phyloP scores from a whole-genome alignment of 1,140 invertebrate species.

The Drosophila tristis region DNA sequence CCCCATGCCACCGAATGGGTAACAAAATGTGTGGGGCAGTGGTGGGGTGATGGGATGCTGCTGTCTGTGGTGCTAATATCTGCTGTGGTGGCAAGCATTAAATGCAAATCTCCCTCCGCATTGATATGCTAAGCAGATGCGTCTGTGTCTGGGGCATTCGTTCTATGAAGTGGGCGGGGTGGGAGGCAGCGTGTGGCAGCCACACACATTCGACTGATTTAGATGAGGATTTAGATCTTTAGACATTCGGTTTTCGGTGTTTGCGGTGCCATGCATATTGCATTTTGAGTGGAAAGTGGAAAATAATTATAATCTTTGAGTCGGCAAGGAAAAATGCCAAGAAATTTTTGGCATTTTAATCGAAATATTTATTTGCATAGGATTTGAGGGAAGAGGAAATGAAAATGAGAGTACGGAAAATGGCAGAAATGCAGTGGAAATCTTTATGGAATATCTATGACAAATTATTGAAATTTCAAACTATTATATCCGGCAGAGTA shows the following conservation, averaged over 20 bases:
- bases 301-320: slow-evolving; percentile 28
- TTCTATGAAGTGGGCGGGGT: neutral
- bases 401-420: too few species aligned
- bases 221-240: slow-evolving; percentile 32
- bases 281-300: slow-evolving; percentile 41
- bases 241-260: neutral
- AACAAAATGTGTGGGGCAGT: neutral
- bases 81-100: slow-evolving; percentile 60
- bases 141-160: slow-evolving; percentile 51
- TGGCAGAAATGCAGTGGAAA: too few species aligned
- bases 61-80: slow-evolving; percentile 60
- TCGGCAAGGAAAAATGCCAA: slow-evolving; percentile 29
- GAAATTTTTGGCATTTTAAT: slow-evolving; percentile 24
- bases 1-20: slow-evolving; percentile 6
- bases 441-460: too few species aligned
- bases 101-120: slow-evolving; percentile 68
- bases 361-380: slow-evolving; percentile 9
- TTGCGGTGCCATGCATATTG: slow-evolving; percentile 46
- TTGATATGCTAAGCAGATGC: slow-evolving; percentile 79
- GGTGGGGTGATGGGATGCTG: slow-evolving; percentile 2
- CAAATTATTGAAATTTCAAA: too few species aligned
- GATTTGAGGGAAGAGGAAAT: neutral
- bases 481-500: too few species aligned
- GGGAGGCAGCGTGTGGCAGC: neutral
- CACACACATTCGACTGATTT: slow-evolving; percentile 35